Percentiles rank a stretch among this genome's conserved stretches.
Evolutionary conservation across 2,797 vertebrate species (phyloP).

Genomic region (Enteromius anoplus): DNA sequence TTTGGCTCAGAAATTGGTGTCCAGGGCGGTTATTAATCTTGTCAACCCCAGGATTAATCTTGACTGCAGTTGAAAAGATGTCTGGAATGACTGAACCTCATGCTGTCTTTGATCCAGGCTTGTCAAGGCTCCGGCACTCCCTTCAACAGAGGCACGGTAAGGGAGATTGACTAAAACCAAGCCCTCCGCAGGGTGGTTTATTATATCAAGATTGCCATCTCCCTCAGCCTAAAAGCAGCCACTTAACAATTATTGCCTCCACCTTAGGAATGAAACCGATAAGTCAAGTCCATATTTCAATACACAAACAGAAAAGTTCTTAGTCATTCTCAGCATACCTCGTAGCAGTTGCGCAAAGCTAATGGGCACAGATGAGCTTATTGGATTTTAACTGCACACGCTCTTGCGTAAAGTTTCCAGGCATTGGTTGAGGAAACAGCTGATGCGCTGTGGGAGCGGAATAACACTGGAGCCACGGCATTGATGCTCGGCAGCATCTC

Average conservation of each 20-base stretch:
- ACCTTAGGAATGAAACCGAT: conserved; percentile 15
- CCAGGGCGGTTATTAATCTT: conserved; percentile 67
- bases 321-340: conserved; percentile 1
- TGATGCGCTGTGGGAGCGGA: conserved; percentile 19
- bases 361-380: neutral
- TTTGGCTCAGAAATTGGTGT: conserved; percentile 49
- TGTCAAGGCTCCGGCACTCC: conserved; percentile 37
- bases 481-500: conserved; percentile 43
- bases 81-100: conserved; percentile 66
- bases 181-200: conserved; percentile 47
- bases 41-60: conserved; percentile 71
- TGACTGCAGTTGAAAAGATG: conserved; percentile 63
- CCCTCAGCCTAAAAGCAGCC: conserved; percentile 16
- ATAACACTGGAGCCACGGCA: neutral
- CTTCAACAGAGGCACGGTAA: conserved; percentile 40
- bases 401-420: conserved; percentile 5
- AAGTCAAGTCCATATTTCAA: conserved; percentile 20
- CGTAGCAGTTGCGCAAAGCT: neutral
- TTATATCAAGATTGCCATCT: conserved; percentile 43
- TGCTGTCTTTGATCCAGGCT: conserved; percentile 50
- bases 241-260: conserved; percentile 31
- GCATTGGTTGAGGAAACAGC: conserved; percentile 9
- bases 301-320: neutral
- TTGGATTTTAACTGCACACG: conserved; percentile 2
- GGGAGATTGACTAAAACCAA: conserved; percentile 43